phyloP scores from a whole-genome alignment of 2,888 invertebrate species.

The Mesoligia furuncula region DNA sequence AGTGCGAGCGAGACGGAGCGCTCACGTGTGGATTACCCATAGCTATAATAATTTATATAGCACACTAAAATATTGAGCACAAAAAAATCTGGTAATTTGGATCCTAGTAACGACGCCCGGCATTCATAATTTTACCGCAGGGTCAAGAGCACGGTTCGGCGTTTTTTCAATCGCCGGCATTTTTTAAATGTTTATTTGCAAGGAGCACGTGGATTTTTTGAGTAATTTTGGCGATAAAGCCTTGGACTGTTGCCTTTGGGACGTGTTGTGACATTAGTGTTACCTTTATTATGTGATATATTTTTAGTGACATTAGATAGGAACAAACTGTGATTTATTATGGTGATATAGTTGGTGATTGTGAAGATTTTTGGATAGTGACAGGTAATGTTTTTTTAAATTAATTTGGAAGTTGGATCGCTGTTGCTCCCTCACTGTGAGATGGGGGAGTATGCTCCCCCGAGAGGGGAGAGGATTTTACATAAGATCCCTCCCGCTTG shows the following conservation, averaged over 20 bases:
- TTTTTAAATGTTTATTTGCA: constrained; percentile 88
- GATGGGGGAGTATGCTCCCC: constrained; percentile 65
- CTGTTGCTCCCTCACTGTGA: constrained; percentile 64
- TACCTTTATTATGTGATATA: constrained; percentile 89
- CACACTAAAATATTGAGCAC: constrained; percentile 89
- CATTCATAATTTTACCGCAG: constrained; percentile 90
- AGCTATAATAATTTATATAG: constrained; percentile 84
- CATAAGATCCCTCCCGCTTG: constrained; percentile 80
- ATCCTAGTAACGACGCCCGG: constrained; percentile 89
- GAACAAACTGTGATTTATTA: constrained; percentile 90
- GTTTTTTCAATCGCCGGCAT: constrained; percentile 81
- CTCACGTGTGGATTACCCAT: constrained; percentile 87
- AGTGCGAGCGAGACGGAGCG: constrained; percentile 83
- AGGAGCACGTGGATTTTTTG: constrained; percentile 87
- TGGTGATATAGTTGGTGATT: constrained; percentile 88
- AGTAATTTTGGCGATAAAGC: constrained; percentile 85
- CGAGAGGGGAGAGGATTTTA: constrained; percentile 77
- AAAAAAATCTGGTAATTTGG: constrained; percentile 89
- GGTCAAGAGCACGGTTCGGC: constrained; percentile 88
- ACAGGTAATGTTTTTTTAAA: constrained; percentile 81
- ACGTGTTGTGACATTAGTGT: constrained; percentile 90
- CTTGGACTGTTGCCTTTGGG: constrained; percentile 88
- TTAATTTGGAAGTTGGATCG: constrained; percentile 77
- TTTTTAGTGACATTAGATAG: constrained; percentile 88
- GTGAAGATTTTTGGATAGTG: constrained; percentile 84